A percentile compares a stretch with the other conserved stretches of the same genome.
Conservation (phyloP, 2,113 vertebrate genomes). For the crab-eating macaque (Macaca fascicularis) region T2T-MFA8v1.1 NC_088387.1:109543001-109543500, state of each 20-base stretch:
- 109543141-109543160: fast-evolving
- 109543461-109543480: background rate
- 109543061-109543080: background rate
- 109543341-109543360: background rate
- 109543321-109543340: background rate
- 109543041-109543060: background rate
- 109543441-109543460: background rate
- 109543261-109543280: fast-evolving
- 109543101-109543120: background rate
- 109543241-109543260: background rate
- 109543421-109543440: background rate
- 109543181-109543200: background rate
- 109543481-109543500: too few relatives aligned
- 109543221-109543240: background rate
- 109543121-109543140: background rate
- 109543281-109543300: background rate
- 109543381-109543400: background rate
- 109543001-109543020: background rate
- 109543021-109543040: background rate
- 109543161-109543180: background rate
- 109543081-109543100: background rate
- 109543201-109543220: background rate
- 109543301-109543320: background rate
- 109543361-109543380: background rate
- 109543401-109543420: background rate